Percentiles rank a stretch among this genome's conserved stretches.
These are phyloP conservation scores for Temnothorax nylanderi DNA, from an alignment of 1,140 invertebrate species.

Conservation along the genomic window DNA sequence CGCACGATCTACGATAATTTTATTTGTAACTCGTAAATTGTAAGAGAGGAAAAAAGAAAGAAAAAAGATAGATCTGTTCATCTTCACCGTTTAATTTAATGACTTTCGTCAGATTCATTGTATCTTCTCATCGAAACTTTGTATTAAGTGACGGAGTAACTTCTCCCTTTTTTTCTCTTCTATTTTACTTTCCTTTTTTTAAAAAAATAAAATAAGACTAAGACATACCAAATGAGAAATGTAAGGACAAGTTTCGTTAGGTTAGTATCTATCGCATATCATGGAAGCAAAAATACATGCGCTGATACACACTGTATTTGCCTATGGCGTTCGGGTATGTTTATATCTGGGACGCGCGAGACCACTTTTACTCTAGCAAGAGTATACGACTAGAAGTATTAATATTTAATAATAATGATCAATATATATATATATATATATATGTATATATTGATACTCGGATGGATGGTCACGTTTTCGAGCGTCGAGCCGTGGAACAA, in stretches of 20 bases:
- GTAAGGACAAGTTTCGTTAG: conserved; percentile 83
- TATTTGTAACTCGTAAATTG: conserved; percentile 59
- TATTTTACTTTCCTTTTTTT: conserved; percentile 61
- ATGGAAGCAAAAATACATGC: conserved; percentile 81
- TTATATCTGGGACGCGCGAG: conserved; percentile 78
- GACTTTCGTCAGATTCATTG: conserved; percentile 69
- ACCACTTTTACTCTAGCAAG: conserved; percentile 85
- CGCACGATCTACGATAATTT: conserved; percentile 63
- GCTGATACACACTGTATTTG: conserved; percentile 82
- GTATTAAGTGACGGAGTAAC: conserved; percentile 72
- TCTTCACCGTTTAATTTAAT: conserved; percentile 76
- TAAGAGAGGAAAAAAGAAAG: conserved; percentile 40
- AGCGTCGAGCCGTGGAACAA: conserved; percentile 62
- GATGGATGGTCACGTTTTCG: conserved; percentile 82
- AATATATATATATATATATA: conserved; percentile 41
- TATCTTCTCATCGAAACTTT: conserved; percentile 67
- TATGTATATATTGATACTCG: conserved; percentile 65
- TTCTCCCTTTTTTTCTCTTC: conserved; percentile 54
- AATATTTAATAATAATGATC: conserved; percentile 84
- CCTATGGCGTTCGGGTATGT: conserved; percentile 79
- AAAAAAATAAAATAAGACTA: conserved; percentile 83
- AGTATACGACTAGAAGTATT: conserved; percentile 86
- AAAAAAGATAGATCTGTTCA: conserved; percentile 78
- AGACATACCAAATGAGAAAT: conserved; percentile 85
- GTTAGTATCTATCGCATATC: conserved; percentile 83